Base-by-base conservation (phyloP, 2,797 vertebrate species). In the Leucoraja ocellata region DNA sequence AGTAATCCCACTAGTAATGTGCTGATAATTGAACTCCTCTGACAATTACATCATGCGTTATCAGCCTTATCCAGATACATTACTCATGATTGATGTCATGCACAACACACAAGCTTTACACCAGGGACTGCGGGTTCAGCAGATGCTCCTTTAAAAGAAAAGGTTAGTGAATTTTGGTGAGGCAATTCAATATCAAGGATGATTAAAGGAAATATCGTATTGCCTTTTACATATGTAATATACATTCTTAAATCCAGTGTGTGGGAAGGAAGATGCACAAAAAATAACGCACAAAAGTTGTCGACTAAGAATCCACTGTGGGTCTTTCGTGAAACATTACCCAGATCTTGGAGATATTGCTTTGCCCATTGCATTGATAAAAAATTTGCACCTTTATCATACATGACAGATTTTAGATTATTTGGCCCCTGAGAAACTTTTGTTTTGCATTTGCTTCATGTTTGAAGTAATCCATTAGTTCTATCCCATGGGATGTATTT, bases 1-100 rank as follows among this genome's bases (percentile, higher is more conserved):
- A 94, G 93, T 94, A 94, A 94, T 96, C 96, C 96, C 96, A 96
- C 94, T 93, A 96, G 96, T 96, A 96, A 97, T 96, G 96, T 95
- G 96, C 95, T 95, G 96, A 96, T 97, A 97, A 98, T 98, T 97
- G 98, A 98, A 97, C 95, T 96, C 97, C 97, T 97, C 96, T 98
- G 97, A 97, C 97, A 97, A 97, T 98, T 97, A 96, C 98, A 97
- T 98, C 98, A 98, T 97, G 94, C 96, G 96, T 97, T 97, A 97
- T 97, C 96, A 96, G 96, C 95, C 96, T 95, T 96, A 96, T 96
- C 96, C 96, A 96, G 95, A 96, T 97, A 97, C 97, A 97, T 98
- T 97, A 97, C 97, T 97, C 96, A 95, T 94, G 96, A 96, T 97
- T 97, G 96, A 96, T 97, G 96, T 94, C 95, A 95, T 94, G 95